A percentile compares a stretch with the other conserved stretches of the same genome.
Conservation (phyloP, 2,797 vertebrate genomes). For the Smutsia temminckii region DNA sequence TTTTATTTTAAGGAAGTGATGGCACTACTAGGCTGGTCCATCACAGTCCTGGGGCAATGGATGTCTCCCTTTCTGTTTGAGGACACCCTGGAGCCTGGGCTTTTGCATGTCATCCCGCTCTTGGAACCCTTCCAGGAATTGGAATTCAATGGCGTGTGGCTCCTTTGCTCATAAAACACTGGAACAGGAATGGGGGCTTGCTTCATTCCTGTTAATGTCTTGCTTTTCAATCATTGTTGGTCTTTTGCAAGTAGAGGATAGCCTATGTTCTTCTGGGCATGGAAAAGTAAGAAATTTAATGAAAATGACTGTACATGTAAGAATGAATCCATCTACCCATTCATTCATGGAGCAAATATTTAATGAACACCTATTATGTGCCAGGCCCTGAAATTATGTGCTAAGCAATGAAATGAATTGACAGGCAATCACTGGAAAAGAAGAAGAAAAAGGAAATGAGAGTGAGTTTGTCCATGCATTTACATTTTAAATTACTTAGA, state of each 20-base stretch:
- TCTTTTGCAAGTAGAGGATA: background rate
- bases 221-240: background rate
- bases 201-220: background rate
- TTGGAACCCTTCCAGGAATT: background rate
- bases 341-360: background rate
- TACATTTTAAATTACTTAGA: background rate
- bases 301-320: background rate
- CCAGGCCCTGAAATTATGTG: background rate
- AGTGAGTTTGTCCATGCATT: too few relatives aligned
- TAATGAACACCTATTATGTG: background rate
- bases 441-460: background rate
- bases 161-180: background rate
- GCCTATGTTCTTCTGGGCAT: background rate
- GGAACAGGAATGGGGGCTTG: background rate
- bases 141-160: background rate
- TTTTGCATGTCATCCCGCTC: too few relatives aligned
- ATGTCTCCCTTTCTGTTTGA: background rate
- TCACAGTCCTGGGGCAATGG: background rate
- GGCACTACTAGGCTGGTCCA: background rate
- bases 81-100: background rate
- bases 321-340: background rate
- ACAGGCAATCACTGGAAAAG: background rate
- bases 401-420: background rate
- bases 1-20: background rate
- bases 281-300: background rate